Conservation (phyloP, 2,113 vertebrate species). For the Bungarus multicinctus region DNA sequence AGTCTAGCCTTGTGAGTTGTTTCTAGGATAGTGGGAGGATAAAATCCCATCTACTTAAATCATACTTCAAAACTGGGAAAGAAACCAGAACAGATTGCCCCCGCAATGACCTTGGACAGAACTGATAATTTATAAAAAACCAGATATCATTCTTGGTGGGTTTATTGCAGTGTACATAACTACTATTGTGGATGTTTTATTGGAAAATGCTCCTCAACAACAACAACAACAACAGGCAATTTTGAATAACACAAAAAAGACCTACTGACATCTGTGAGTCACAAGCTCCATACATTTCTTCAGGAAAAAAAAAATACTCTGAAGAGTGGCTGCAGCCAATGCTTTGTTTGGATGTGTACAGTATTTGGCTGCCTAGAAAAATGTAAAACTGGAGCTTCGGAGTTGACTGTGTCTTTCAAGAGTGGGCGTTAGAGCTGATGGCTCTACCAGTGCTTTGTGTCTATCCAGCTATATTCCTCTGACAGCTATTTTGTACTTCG, state of each 20-base stretch:
- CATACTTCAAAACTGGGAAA: background rate
- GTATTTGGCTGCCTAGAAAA: background rate
- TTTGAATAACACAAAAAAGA: background rate
- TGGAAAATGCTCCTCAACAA: background rate
- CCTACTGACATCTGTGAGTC: background rate
- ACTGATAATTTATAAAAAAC: background rate
- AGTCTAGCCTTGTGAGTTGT: background rate
- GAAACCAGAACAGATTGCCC: background rate
- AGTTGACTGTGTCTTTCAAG: background rate
- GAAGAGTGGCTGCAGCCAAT: background rate
- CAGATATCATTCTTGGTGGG: background rate
- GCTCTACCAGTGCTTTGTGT: background rate
- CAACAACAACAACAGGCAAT: background rate
- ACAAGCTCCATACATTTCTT: background rate
- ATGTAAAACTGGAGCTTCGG: background rate
- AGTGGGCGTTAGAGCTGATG: background rate
- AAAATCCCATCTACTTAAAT: background rate
- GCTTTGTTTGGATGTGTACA: background rate
- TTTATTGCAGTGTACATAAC: background rate
- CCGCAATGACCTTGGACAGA: background rate
- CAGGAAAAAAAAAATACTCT: background rate
- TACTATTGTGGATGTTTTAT: background rate
- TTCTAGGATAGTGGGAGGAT: background rate
- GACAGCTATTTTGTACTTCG: background rate
- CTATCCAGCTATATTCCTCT: background rate